These are phyloP conservation scores for Acomys russatus DNA, from an alignment of 2,797 vertebrate species.

Conservation along the genomic window DNA sequence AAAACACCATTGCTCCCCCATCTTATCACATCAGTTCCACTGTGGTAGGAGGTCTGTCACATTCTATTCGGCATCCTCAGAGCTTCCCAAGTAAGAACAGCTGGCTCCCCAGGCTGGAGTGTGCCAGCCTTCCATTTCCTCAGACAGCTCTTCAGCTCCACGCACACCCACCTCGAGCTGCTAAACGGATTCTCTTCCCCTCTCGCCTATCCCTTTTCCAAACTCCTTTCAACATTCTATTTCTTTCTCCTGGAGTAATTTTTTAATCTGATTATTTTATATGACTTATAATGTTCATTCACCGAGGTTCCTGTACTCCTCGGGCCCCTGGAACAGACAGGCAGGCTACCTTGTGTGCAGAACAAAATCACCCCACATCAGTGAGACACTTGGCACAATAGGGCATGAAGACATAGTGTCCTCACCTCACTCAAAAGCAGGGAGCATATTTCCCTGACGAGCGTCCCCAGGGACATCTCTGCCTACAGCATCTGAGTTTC, in stretches of 20 bases:
- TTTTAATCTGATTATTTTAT: neutral
- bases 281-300: neutral
- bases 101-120: neutral
- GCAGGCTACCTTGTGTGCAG: neutral
- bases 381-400: too few species aligned
- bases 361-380: neutral
- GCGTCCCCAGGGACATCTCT: neutral
- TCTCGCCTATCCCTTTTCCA: neutral
- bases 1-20: too few species aligned
- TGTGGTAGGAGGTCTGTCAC: rapidly evolving
- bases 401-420: neutral
- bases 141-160: neutral
- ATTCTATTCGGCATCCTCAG: neutral
- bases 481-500: neutral
- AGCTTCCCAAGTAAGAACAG: neutral
- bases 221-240: neutral
- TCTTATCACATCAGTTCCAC: rapidly evolving
- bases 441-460: neutral
- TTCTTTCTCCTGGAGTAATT: neutral
- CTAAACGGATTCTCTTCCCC: neutral
- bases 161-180: neutral
- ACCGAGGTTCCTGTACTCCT: neutral
- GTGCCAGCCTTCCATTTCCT: neutral
- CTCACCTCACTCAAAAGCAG: neutral
- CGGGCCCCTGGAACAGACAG: neutral